A percentile compares a stretch with the other conserved stretches of the same genome.
phyloP scores from a whole-genome alignment of 2,888 invertebrate genomes.

The Junonia oenone region DNA sequence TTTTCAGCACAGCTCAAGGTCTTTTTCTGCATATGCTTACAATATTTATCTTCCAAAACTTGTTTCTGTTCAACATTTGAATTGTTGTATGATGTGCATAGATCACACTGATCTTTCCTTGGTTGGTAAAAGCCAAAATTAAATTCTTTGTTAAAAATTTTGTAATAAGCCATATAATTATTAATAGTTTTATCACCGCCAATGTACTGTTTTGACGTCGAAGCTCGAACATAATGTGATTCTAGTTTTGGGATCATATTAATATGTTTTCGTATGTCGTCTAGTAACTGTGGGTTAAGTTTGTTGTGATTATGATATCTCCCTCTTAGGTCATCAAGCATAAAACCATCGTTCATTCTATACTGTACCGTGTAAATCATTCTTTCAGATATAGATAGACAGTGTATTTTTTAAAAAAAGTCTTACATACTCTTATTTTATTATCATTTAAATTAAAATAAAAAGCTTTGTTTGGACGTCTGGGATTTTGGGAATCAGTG shows the following conservation, averaged over 20 bases:
- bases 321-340: conserved; percentile 25
- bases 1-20: conserved; percentile 5
- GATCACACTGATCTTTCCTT: conserved; percentile 27
- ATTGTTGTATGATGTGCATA: conserved; percentile 12
- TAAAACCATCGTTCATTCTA: neutral
- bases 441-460: neutral
- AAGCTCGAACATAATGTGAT: neutral
- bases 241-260: neutral
- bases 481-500: neutral
- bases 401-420: conserved; percentile 28
- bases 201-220: neutral
- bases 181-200: neutral
- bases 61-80: conserved; percentile 4
- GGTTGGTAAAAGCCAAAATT: conserved; percentile 13
- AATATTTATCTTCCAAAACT: neutral
- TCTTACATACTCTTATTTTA: conserved; percentile 19
- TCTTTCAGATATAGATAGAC: conserved; percentile 18
- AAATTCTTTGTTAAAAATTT: neutral
- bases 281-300: conserved; percentile 21
- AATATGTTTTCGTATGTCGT: neutral
- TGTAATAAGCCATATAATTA: neutral
- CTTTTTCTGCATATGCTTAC: neutral
- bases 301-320: conserved; percentile 27
- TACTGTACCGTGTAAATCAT: conserved; percentile 23
- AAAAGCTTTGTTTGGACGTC: conserved; percentile 4